Evolutionary conservation across 2,113 vertebrate genomes (phyloP), one percentile per base, ranked within the genome.

Genomic region (Tautogolabrus adspersus): DNA sequence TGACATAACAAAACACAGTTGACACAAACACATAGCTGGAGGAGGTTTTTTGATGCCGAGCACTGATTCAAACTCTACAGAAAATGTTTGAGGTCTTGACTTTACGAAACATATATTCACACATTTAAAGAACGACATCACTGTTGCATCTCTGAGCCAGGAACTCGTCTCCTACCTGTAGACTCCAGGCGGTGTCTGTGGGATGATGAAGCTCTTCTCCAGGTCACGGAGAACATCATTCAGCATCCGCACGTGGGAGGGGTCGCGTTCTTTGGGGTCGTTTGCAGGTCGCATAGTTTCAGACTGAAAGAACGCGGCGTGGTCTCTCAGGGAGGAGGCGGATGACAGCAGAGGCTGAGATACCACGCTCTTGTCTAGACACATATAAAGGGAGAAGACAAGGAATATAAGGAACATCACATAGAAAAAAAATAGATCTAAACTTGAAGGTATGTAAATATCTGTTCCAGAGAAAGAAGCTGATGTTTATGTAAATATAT

Each of bases 281-380:
- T 99, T 97, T 13, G 97, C 97, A 6, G 97, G 97, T 10, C 97
- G 95, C 97, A 99, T 99, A 52, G 95, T 95, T 77, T 97, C 96
- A 0, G 97, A 98, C 60, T 98, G 97, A 85, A 99, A 95, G 78
- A 97, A 92, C 21, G 96, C 93, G 2, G 95, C 93, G 0, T 88
- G 95, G 59, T 98, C 96, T 70, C 97, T 91, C 60, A 99, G 91
- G 10, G 71, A 63, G 0, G 94, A 86, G 0, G 96, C 95, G 13
- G 84, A 77, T 1, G 88, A 90, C 59, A 96, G 92, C 78, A 98
- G 79, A 26, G 93, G 85, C 7, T 83, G 82, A 21, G 72, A 3
- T 0, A 71, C 84, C 40, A 66, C 37, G 2, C 77, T 87, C 71
- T 88, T 92, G 89, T 90, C 97, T 98, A 6, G 30, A 79, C n/a